Conservation (phyloP, 2,113 vertebrate species). For the Chloropsis hardwickii region DNA sequence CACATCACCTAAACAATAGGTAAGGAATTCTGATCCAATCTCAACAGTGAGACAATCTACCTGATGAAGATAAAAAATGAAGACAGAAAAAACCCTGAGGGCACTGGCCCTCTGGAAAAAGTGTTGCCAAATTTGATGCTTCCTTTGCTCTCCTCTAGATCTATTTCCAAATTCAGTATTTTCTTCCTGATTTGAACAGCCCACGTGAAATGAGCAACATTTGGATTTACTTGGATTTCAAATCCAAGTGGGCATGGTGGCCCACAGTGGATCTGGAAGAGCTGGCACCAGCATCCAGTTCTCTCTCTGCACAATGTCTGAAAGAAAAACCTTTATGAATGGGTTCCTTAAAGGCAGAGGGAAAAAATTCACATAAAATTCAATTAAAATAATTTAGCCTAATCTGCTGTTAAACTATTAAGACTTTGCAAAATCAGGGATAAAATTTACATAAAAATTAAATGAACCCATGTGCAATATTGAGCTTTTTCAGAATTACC, state of each 20-base stretch:
- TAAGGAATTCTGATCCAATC: neutral
- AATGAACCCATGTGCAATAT: slow-evolving; percentile 42
- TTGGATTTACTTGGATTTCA: neutral
- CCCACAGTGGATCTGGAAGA: neutral
- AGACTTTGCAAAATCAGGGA: slow-evolving; percentile 28
- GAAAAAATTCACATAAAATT: slow-evolving; percentile 34
- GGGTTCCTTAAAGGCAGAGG: neutral
- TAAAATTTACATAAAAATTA: slow-evolving; percentile 71
- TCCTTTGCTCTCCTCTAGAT: neutral
- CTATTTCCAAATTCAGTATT: neutral
- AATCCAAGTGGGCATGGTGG: neutral
- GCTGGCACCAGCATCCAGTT: neutral
- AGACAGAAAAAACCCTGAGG: neutral
- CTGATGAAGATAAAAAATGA: neutral
- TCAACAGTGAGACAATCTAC: neutral
- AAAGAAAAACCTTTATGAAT: neutral
- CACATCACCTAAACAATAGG: neutral
- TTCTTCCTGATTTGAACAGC: neutral
- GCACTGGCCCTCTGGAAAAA: neutral
- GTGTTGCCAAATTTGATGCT: no score
- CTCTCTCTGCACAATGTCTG: neutral
- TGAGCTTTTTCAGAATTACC: slow-evolving; percentile 43
- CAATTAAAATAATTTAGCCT: slow-evolving; percentile 58
- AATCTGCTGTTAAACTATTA: slow-evolving; percentile 63
- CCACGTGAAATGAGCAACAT: neutral